Evolutionary conservation across 2,113 vertebrate genomes (phyloP).

Genomic region (Sander lucioperca): DNA sequence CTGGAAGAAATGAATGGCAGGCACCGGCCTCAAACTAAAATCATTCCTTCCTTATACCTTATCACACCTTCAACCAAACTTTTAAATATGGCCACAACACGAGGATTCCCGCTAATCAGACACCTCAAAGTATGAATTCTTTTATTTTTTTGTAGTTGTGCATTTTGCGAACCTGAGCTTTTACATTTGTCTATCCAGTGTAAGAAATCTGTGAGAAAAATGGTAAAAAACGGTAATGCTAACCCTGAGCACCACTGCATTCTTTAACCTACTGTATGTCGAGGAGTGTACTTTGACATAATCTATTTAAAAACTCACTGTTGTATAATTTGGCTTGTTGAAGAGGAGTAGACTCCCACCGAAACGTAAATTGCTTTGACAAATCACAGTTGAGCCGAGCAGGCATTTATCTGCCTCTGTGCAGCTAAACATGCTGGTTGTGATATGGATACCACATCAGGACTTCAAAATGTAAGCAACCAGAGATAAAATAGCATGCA

Average conservation of each 20-base stretch:
- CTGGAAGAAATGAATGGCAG: constrained; percentile 70
- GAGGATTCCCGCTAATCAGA: constrained; percentile 6
- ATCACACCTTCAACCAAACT: constrained; percentile 17
- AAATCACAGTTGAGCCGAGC: constrained; percentile 41
- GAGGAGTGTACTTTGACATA: constrained; percentile 3
- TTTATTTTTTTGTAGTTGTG: neutral
- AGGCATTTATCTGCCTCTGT: constrained; percentile 33
- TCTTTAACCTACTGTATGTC: constrained; percentile 8
- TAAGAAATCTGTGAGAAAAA: neutral
- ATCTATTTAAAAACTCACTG: constrained; percentile 5
- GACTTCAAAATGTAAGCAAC: constrained; percentile 43
- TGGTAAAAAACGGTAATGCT: neutral
- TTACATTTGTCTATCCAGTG: neutral
- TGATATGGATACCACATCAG: constrained; percentile 54
- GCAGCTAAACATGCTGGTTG: constrained; percentile 36
- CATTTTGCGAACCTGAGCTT: neutral
- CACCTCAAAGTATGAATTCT: too few relatives aligned
- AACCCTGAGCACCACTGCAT: neutral
- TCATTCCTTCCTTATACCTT: constrained; percentile 51
- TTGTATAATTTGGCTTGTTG: constrained; percentile 31
- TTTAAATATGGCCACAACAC: constrained; percentile 15
- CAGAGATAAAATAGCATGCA: constrained; percentile 54
- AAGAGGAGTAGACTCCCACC: constrained; percentile 12
- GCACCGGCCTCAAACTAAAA: constrained; percentile 57
- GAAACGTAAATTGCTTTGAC: constrained; percentile 44